phyloP scores from a whole-genome alignment of 2,888 invertebrate species.

The Pyrochroa serraticornis region DNA sequence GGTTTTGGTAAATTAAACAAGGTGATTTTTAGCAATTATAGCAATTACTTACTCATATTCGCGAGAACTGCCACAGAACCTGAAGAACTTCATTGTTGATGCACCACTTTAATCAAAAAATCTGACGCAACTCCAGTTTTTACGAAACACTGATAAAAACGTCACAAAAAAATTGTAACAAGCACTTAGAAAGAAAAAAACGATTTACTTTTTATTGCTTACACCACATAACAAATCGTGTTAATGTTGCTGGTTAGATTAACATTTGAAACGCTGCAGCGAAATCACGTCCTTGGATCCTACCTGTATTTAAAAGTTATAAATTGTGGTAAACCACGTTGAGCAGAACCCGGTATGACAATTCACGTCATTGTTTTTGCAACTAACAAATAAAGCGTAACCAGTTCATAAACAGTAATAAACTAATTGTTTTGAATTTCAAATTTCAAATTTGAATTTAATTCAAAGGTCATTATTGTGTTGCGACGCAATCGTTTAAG shows the following conservation, averaged over 20 bases:
- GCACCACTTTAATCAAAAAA: not conserved
- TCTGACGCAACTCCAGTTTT: too few species aligned
- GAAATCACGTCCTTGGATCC: conserved; percentile 5
- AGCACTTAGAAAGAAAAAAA: not conserved
- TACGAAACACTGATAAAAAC: not conserved
- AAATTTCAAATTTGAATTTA: too few species aligned
- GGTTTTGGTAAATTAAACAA: not conserved
- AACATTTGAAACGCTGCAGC: not conserved
- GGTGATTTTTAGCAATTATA: not conserved
- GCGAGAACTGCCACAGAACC: not conserved
- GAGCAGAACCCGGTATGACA: too few species aligned
- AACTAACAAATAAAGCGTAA: too few species aligned
- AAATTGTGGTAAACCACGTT: not conserved
- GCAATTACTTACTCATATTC: conserved; percentile 18
- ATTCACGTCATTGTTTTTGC: not conserved
- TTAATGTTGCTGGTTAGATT: conserved; percentile 8
- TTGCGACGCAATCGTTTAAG: too few species aligned
- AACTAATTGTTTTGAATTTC: too few species aligned
- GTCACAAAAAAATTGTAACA: not conserved
- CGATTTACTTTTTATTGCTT: not conserved
- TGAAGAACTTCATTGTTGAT: conserved; percentile 13
- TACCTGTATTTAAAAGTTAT: conserved; percentile 19
- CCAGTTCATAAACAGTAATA: too few species aligned
- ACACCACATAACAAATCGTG: not conserved
- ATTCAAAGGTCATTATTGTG: too few species aligned